A percentile compares a stretch with the other conserved stretches of the same genome.
Conservation (phyloP, 2,888 invertebrate species). For the Heliconius hortense region DNA sequence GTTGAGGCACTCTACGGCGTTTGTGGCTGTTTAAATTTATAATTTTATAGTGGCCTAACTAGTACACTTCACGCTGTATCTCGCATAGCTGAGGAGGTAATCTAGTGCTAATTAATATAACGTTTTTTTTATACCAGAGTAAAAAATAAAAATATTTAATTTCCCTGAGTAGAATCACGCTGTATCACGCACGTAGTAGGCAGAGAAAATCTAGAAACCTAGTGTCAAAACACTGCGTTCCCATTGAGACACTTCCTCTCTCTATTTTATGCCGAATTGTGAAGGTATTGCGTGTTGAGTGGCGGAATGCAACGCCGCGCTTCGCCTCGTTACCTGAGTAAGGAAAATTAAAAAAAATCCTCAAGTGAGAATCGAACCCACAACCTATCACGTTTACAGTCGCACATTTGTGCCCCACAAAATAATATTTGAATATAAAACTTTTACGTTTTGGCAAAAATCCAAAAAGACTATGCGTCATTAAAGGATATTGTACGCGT, state of each 20-base stretch:
- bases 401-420: too few species aligned
- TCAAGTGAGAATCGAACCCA: background rate
- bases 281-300: too few species aligned
- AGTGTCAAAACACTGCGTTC: background rate
- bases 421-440: background rate
- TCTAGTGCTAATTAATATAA: too few species aligned
- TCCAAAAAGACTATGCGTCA: background rate
- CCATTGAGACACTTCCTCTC: too few species aligned
- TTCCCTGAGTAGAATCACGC: too few species aligned
- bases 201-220: background rate
- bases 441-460: background rate
- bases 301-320: background rate
- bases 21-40: background rate
- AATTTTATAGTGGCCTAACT: background rate
- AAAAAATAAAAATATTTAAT: too few species aligned
- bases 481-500: background rate
- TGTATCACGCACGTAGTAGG: too few species aligned
- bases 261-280: too few species aligned
- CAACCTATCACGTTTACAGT: background rate
- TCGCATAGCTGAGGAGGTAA: too few species aligned
- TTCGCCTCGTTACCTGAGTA: too few species aligned
- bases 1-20: background rate
- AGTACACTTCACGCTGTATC: background rate
- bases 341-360: background rate
- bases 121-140: too few species aligned